Base-by-base conservation (phyloP, 2,888 invertebrate genomes). In the Rotaria socialis region DNA sequence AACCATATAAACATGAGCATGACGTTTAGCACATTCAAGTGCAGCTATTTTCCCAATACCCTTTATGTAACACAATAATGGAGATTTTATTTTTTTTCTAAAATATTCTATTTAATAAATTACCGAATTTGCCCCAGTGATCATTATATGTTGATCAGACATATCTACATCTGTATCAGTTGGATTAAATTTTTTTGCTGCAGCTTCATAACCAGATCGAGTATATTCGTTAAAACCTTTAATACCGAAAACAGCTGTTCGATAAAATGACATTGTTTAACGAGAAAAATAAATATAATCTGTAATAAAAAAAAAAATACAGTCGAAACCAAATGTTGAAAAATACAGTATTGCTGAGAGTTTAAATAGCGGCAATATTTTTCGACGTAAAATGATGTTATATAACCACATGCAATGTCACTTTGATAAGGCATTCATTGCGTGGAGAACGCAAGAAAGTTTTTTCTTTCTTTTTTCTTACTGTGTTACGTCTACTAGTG, bases 1-100 rank as follows among this genome's bases (percentile, higher is more conserved):
- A 10, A 92, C 91, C 89, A 92, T 89, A 88, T 92, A 92, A 8
- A 92, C 90, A 19, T 89, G 91, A 5, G 92, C 92, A 41, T 90
- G 90, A 90, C 89, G 89, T 85, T 90, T 91, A 6, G 92, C 92
- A 80, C 92, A 89, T 87, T 91, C 90, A 58, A 90, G 86, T 6
- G 92, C 92, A 58, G 91, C 89, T 84, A 89, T 89, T 88, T 91
- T 91, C 2, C 92, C 92, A 84, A 92, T 90, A 4, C 92, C 91
- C 88, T 90, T 89, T 52, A 16, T 52, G 0, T 52, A 52, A 52
- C 5, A 16, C 8, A 52, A 52, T 52, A 14, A 52, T 16, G 11
- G 16, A 52, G 16, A 50, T 11, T 50, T 50, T 50, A 1, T 50
- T 50, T 1, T 85, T 50, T 3, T 56, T 19, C 7, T 4, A 35